Base-by-base conservation (phyloP, 2,888 invertebrate genomes). In the Odontocerum albicorne region DNA sequence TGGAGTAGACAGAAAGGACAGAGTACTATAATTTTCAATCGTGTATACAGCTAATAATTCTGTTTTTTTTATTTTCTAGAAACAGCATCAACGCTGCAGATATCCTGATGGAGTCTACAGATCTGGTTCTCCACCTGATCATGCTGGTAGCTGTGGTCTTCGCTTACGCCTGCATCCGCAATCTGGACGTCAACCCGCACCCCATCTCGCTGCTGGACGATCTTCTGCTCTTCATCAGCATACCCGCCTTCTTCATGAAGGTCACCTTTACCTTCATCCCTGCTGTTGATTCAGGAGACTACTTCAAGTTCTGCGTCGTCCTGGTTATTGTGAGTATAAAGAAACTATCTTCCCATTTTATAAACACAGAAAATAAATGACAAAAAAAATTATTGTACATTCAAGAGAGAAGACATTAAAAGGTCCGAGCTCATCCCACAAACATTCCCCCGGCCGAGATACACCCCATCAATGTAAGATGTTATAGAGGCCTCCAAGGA, bases 231-330 rank as follows among this genome's bases (percentile, higher is more conserved):
- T 85, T 87, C 65, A 80, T 88, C 46, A 87, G 87, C 57, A 72
- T 88, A 15, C 88, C 88, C 0, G 86, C 87, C 12, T 88, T 86
- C 71, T 86, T 87, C 65, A 72, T 87, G 63, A 85, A 87, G 65
- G 83, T 85, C 1, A 80, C 86, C 35, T 81, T 89, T 56, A 85
- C 84, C 58, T 75, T 88, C 62, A 75, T 86, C 8, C 86, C 89
- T 0, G 85, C 86, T 0, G 72, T 85, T 27, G 75, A 72, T 38
- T 72, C 78, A 36, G 62, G 72, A 1, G 79, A 81, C 61, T 65
- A 76, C 42, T 65, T 83, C 19, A 79, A 77, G 57, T 74, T 79
- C 39, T 66, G 77, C n/a, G 77, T 78, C 45, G 77, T 78, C 43
- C 58, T 77, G 49, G 65, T 83, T 3, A 83, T 83, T 79, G 83